Evolutionary conservation across 2,888 invertebrate species (phyloP).

Genomic region (Amblyjoppa fuscipennis): DNA sequence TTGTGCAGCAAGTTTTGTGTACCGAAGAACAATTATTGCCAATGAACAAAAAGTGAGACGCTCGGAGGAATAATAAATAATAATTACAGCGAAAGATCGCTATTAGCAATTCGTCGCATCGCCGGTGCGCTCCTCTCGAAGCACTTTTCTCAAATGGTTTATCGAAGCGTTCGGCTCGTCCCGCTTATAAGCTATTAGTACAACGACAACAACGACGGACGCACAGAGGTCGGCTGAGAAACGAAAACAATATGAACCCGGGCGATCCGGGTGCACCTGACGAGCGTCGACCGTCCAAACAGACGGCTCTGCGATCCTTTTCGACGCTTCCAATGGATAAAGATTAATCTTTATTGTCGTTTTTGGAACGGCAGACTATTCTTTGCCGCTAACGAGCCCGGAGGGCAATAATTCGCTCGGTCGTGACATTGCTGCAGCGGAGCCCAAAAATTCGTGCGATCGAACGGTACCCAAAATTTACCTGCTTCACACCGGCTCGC

Average conservation of each 20-base stretch:
- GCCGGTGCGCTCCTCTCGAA: conserved; percentile 26
- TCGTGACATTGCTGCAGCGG: background rate
- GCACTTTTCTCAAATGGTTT: background rate
- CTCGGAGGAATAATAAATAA: background rate
- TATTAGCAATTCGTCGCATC: background rate
- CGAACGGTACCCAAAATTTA: background rate
- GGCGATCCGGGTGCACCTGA: background rate
- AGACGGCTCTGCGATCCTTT: background rate
- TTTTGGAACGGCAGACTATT: background rate
- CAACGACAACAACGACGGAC: background rate
- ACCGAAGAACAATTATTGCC: background rate
- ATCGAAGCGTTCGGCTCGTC: background rate
- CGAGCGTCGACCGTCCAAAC: background rate
- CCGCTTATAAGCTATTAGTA: background rate
- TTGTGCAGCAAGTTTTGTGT: background rate
- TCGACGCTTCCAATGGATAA: background rate
- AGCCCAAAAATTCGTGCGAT: no score
- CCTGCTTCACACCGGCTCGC: no score
- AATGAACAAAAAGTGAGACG: background rate
- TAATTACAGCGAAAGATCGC: background rate
- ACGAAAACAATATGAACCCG: conserved; percentile 1
- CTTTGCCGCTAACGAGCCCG: background rate
- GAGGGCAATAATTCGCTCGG: background rate
- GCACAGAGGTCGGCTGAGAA: background rate
- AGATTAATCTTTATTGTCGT: conserved; percentile 14